Base-by-base conservation (phyloP, 2,113 vertebrate species). In the Clarias gariepinus region DNA sequence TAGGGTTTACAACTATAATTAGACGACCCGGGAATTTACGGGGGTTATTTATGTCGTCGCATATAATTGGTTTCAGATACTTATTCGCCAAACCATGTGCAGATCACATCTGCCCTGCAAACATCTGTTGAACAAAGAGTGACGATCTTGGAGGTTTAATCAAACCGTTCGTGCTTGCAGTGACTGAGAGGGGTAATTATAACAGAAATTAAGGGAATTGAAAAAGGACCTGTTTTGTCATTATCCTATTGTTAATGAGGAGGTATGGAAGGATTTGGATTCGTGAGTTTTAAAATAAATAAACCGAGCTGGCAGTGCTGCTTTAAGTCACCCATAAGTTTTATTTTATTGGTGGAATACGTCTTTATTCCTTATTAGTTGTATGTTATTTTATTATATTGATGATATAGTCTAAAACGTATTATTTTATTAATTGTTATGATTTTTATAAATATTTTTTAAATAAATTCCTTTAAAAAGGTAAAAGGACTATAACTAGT, bases 301-400 rank as follows among this genome's bases (percentile, higher is more conserved):
- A 23, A 76, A 76, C 5, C 11, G 78, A 73, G 58, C 71, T 82
- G 64, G 79, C 76, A 41, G 63, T 21, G 36, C 58, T 78, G 94
- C 73, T 41, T 68, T 53, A 76, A 57, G 85, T 84, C 64, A 68
- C 15, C 77, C 94, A 95, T 94, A 93, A 93, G 92, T 94, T 95
- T 93, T 91, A 28, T 94, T 92, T 94, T 93, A 91, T 0, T 53
- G 66, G 53, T 85, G 69, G 85, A 91, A 15, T 77, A 47, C 21
- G 55, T 55, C 15, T 52, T 25, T 25, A 76, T 76, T 4, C 8
- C 41, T 73, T 4, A 41, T 52, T 36, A 3, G 8, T 69, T 69
- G 13, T 5, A 52, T 12, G 41, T 41, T 73, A 8, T 73, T 8
- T 73, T 16, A 18, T 8, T 21, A 16, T 47, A 47, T 6, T 47